Evolutionary conservation across 2,113 vertebrate genomes (phyloP).

Genomic region (Romanogobio albipinnatus): DNA sequence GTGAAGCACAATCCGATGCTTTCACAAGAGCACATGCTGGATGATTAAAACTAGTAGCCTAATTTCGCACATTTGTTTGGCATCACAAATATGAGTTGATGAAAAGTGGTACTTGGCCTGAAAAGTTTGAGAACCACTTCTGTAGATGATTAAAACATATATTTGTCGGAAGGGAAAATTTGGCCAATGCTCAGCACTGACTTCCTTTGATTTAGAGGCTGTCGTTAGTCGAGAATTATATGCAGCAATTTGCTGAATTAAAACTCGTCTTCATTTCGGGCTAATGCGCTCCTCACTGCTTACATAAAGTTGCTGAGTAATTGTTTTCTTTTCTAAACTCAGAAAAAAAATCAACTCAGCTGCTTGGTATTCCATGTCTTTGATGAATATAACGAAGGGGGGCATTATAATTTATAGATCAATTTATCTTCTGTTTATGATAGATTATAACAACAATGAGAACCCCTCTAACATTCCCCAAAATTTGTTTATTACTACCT

Average conservation of each 20-base stretch:
- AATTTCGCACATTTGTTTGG: not conserved
- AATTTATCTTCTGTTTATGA: not conserved
- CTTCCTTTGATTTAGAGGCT: slow-evolving; percentile 40
- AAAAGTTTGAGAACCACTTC: not conserved
- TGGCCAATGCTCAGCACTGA: slow-evolving; percentile 27
- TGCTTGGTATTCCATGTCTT: not conserved
- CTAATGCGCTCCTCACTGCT: not conserved
- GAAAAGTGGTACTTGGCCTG: slow-evolving; percentile 30
- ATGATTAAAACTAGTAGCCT: slow-evolving; percentile 11
- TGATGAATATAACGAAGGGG: not conserved
- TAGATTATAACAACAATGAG: not conserved
- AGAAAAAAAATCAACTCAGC: slow-evolving; percentile 24
- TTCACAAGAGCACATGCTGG: slow-evolving; percentile 8
- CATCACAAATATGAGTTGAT: not conserved
- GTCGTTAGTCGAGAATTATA: slow-evolving; percentile 48
- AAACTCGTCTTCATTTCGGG: slow-evolving; percentile 23
- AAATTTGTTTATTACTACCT: not conserved
- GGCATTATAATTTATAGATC: not conserved
- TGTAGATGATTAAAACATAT: slow-evolving; percentile 32
- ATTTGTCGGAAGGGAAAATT: slow-evolving; percentile 5
- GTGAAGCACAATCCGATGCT: not conserved
- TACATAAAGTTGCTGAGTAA: slow-evolving; percentile 23
- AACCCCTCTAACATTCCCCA: not conserved
- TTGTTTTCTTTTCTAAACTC: not conserved
- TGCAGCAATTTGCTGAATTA: slow-evolving; percentile 48